Percentiles rank a stretch among this genome's conserved stretches.
Evolutionary conservation across 2,113 vertebrate species (phyloP).

Genomic region (Numenius arquata): DNA sequence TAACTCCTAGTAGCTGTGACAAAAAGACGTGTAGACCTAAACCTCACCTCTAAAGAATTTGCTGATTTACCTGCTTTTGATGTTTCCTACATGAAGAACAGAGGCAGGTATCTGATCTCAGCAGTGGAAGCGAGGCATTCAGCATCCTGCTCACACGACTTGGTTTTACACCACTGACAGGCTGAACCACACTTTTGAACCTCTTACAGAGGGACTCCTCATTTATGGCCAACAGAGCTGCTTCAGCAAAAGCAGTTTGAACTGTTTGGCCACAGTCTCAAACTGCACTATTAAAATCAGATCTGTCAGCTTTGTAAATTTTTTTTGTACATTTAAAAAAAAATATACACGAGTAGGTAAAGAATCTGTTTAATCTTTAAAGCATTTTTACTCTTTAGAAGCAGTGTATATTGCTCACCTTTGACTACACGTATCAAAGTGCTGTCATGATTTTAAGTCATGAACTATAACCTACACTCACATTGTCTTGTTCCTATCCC

Average conservation of each 20-base stretch:
- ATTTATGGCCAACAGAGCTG: not conserved
- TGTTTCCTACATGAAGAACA: not conserved
- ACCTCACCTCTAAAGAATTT: not conserved
- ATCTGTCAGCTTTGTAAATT: not conserved
- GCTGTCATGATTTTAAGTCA: not conserved
- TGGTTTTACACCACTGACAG: not conserved
- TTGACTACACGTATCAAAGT: not conserved
- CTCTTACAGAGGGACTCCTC: not conserved
- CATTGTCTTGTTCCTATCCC: not conserved
- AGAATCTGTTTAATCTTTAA: not conserved
- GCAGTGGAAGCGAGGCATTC: fast-evolving
- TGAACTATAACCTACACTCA: not conserved
- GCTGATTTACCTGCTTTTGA: not conserved
- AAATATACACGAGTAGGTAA: not conserved
- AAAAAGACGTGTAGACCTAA: not conserved
- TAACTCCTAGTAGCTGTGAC: not conserved
- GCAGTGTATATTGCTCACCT: not conserved
- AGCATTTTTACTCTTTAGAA: not conserved
- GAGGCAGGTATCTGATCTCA: not conserved
- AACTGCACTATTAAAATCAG: not conserved
- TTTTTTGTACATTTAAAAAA: not conserved
- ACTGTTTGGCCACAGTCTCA: not conserved
- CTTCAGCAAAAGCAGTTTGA: not conserved
- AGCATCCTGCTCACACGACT: not conserved
- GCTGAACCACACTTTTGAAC: not conserved